phyloP scores from a whole-genome alignment of 2,113 vertebrate genomes.

The Cyanocitta stelleri region DNA sequence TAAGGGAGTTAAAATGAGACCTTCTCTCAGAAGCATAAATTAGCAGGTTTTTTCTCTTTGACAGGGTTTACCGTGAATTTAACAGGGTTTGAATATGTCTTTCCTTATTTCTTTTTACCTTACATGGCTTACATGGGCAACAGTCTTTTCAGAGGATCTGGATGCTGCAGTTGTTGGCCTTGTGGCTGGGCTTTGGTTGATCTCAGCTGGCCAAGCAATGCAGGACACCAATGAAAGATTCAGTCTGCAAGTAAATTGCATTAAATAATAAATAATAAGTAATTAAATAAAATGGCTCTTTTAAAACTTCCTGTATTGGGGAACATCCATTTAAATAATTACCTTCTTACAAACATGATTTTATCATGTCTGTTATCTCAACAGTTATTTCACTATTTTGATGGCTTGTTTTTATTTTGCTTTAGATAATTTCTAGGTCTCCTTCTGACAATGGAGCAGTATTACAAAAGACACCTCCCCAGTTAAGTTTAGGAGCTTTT shows the following conservation, averaged over 20 bases:
- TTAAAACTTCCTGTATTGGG: slow-evolving; percentile 34
- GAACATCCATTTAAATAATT: slow-evolving; percentile 53
- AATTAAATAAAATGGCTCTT: background rate
- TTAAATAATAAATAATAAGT: background rate
- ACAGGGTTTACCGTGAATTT: background rate
- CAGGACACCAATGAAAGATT: background rate
- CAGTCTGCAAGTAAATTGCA: background rate
- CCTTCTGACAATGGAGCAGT: slow-evolving; percentile 47
- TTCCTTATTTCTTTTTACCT: background rate
- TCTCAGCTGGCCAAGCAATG: background rate
- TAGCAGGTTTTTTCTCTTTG: background rate
- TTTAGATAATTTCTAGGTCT: slow-evolving; percentile 53
- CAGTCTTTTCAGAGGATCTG: background rate
- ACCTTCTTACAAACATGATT: slow-evolving; percentile 59
- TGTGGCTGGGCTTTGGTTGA: background rate
- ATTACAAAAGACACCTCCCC: slow-evolving; percentile 53
- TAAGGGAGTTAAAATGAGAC: background rate
- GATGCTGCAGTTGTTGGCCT: background rate
- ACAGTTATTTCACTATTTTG: slow-evolving; percentile 56
- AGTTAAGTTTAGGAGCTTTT: slow-evolving; percentile 52
- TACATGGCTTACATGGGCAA: background rate
- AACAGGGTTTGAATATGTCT: background rate
- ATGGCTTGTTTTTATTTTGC: slow-evolving; percentile 63
- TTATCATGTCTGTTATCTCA: slow-evolving; percentile 41
- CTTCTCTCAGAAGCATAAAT: background rate